Base-by-base conservation (phyloP, 37 sponge, comb jelly and placozoan species). In the Haliclona indistincta region DNA sequence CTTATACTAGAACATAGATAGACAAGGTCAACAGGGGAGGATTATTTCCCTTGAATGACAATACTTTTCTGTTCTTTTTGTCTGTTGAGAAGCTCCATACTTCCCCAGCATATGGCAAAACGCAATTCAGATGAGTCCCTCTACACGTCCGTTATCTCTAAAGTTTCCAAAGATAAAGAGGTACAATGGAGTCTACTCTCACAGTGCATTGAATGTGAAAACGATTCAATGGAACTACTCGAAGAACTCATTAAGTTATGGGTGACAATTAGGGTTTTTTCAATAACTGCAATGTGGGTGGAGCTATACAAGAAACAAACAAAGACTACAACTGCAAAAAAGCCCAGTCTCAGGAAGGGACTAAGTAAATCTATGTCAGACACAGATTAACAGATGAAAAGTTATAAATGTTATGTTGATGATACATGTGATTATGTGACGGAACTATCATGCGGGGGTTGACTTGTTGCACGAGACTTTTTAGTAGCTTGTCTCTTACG, bases 161-260 rank as follows among this genome's bases (percentile, higher is more conserved):
- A 28, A 40, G 65, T 74, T 67, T n/a, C 33, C 15, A 54, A 43
- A 19, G 64, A 82, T 68, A 43, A 49, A 38, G 73, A 71, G 47
- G 81, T 81, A n/a, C 81, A 81, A 38, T 82, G 83, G 83, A 82
- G 75, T 52, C 23, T 82, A 11, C 1, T 82, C 2, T 82, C 83
- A 56, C 69, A 67, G 28, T 63, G 30, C 52, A 66, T 82, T 42
- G 76, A 74, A 0, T 38, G 42, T 38, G 70, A 82, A 62, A 34
- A 42, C n/a, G 63, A 79, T 23, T 56, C 70, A 5, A 32, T 38
- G 40, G 70, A 68, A 63, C 73, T 82, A 8, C 63, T 82, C 35
- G 22, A 2, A 0, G 69, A 74, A 55, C 1, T 82, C 8, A 60
- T 67, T 33, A 41, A 25, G 22, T n/a, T 74, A 19, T 82, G 76